phyloP scores from a whole-genome alignment of 2,888 invertebrate species.

The Epinotia ramella region DNA sequence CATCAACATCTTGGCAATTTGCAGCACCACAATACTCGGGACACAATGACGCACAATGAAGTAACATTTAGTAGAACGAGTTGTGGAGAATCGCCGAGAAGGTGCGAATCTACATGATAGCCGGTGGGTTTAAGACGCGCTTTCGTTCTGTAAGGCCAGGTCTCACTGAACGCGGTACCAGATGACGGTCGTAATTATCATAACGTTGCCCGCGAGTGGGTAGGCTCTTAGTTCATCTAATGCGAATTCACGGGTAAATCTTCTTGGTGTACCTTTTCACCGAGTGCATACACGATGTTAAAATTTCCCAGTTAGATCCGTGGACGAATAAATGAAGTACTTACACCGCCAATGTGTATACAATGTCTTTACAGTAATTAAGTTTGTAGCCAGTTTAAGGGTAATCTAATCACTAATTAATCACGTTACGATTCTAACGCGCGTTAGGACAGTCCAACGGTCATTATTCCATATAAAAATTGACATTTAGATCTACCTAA shows the following conservation, averaged over 20 bases:
- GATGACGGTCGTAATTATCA: constrained; percentile 17
- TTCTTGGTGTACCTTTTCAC: too few relatives aligned
- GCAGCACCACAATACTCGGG: constrained; percentile 45
- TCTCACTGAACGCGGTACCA: not conserved
- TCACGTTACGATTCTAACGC: too few relatives aligned
- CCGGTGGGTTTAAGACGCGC: constrained; percentile 26
- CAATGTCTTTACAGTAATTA: too few relatives aligned
- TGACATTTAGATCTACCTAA: too few relatives aligned
- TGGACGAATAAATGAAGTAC: too few relatives aligned
- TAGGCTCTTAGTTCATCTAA: not conserved
- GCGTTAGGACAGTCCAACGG: too few relatives aligned
- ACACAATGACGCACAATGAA: constrained; percentile 46
- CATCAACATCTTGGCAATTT: constrained; percentile 51
- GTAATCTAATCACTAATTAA: too few relatives aligned
- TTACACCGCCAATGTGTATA: too few relatives aligned
- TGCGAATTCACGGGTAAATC: not conserved
- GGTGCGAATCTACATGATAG: constrained; percentile 53
- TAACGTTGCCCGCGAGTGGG: not conserved
- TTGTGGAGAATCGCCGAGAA: constrained; percentile 53
- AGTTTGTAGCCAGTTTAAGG: too few relatives aligned
- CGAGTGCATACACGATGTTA: too few relatives aligned
- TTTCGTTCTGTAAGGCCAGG: constrained; percentile 6
- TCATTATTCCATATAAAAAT: too few relatives aligned
- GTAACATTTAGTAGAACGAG: constrained; percentile 37
- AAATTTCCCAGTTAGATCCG: too few relatives aligned